These are phyloP conservation scores for Stictocephala bisonia DNA, from an alignment of 2,888 invertebrate genomes.

Conservation along the genomic window DNA sequence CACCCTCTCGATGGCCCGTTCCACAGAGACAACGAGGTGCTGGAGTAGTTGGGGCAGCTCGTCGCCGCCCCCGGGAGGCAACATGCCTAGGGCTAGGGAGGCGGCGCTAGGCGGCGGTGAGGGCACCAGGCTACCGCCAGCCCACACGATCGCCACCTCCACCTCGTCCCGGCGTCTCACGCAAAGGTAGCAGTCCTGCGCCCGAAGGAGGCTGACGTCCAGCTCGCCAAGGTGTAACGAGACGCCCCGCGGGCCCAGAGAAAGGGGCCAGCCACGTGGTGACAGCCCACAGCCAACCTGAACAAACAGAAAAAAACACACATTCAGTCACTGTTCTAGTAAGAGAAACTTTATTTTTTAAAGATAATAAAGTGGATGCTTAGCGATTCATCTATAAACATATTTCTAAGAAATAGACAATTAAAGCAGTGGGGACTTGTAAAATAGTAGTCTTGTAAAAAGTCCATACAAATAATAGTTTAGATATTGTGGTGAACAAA, in stretches of 20 bases:
- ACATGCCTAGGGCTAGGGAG: slow-evolving; percentile 61
- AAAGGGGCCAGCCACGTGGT: slow-evolving; percentile 77
- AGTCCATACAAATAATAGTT: too few relatives aligned
- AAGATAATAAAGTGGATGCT: too few relatives aligned
- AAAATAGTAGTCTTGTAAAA: too few relatives aligned
- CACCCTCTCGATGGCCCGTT: slow-evolving; percentile 75
- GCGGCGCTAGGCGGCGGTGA: slow-evolving; percentile 60
- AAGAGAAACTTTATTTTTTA: too few relatives aligned
- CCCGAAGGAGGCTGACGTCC: slow-evolving; percentile 71
- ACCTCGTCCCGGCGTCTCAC: slow-evolving; percentile 63
- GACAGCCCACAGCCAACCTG: slow-evolving; percentile 70
- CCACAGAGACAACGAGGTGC: slow-evolving; percentile 75
- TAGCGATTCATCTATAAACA: too few relatives aligned
- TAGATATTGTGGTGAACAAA: too few relatives aligned
- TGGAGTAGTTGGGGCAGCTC: slow-evolving; percentile 74
- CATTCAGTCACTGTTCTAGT: not conserved
- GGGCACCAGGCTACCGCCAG: slow-evolving; percentile 62
- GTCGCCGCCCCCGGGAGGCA: slow-evolving; percentile 65
- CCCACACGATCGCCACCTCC: slow-evolving; percentile 59
- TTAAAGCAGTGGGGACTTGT: too few relatives aligned
- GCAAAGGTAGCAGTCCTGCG: slow-evolving; percentile 75
- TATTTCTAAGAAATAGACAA: too few relatives aligned
- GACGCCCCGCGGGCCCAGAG: slow-evolving; percentile 71
- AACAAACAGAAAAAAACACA: slow-evolving; percentile 60
- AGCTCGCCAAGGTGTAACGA: slow-evolving; percentile 74